phyloP scores from a whole-genome alignment of 2,797 vertebrate species.

The Uromys caudimaculatus region DNA sequence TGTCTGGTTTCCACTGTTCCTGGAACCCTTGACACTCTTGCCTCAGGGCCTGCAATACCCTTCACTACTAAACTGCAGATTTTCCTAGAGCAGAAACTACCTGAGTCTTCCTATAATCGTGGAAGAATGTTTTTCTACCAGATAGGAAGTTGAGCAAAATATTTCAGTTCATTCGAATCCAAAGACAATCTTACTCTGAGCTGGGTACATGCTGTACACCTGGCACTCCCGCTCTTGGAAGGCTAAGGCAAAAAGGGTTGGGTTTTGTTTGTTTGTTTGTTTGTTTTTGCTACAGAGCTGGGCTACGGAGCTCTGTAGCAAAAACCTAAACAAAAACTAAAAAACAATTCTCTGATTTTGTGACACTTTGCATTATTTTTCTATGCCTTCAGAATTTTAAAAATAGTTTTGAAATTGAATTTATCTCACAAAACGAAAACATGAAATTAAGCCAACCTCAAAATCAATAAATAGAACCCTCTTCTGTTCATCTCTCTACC shows the following conservation, averaged over 20 bases:
- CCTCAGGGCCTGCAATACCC: not conserved
- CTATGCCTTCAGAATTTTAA: slow-evolving; percentile 22
- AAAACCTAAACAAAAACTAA: not conserved
- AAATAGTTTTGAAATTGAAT: slow-evolving; percentile 14
- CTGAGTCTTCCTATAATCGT: slow-evolving; percentile 36
- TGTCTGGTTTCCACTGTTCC: not conserved
- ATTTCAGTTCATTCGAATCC: slow-evolving; percentile 33
- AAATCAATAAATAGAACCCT: not conserved
- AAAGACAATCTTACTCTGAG: slow-evolving; percentile 37
- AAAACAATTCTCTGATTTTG: slow-evolving; percentile 2
- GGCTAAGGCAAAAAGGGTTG: not conserved
- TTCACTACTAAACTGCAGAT: slow-evolving; percentile 12
- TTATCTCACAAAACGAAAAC: slow-evolving; percentile 26
- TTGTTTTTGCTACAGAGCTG: no score
- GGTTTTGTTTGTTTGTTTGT: no score
- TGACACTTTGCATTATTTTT: slow-evolving; percentile 35
- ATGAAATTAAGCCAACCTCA: slow-evolving; percentile 41
- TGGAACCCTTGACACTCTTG: not conserved
- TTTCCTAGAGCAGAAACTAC: slow-evolving; percentile 45
- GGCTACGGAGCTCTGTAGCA: not conserved
- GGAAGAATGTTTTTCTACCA: slow-evolving; percentile 25
- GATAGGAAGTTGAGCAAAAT: slow-evolving; percentile 43
- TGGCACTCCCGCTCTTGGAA: not conserved
- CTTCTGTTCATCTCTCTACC: not conserved
- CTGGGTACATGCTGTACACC: not conserved